A percentile compares a stretch with the other conserved stretches of the same genome.
phyloP scores from a whole-genome alignment of 1,140 invertebrate species.

The Lasaia peninsularis region DNA sequence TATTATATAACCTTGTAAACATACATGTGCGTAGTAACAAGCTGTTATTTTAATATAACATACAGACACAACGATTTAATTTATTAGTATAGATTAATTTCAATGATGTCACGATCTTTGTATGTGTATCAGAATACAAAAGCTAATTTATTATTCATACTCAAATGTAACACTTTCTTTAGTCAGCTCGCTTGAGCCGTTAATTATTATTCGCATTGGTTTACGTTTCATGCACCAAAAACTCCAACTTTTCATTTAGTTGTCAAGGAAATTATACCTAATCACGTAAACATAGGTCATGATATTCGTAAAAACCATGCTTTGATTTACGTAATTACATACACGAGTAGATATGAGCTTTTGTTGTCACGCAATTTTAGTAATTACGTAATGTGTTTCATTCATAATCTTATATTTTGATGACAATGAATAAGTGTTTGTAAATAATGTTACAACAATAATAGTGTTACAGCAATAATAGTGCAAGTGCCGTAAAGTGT shows the following conservation, averaged over 20 bases:
- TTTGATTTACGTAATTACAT: background rate
- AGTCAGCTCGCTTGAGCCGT: background rate
- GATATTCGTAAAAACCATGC: background rate
- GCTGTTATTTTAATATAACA: too few species aligned
- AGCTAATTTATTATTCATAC: constrained; percentile 10
- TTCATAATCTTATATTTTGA: background rate
- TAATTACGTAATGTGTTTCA: too few species aligned
- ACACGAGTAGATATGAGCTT: too few species aligned
- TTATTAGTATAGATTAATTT: too few species aligned
- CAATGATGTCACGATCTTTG: background rate
- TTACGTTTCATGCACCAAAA: constrained; percentile 10
- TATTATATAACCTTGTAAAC: too few species aligned
- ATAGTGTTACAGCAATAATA: constrained; percentile 2
- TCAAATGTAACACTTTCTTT: constrained; percentile 17
- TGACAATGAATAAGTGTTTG: background rate
- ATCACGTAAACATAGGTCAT: background rate
- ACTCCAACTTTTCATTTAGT: constrained; percentile 9
- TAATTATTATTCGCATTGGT: constrained; percentile 1
- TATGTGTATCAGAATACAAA: background rate
- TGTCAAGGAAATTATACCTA: constrained; percentile 12
- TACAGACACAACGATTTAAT: too few species aligned
- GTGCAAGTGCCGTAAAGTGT: constrained; percentile 31
- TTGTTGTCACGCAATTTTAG: too few species aligned
- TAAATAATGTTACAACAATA: too few species aligned
- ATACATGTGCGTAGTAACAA: too few species aligned